Base-by-base conservation (phyloP, 2,888 invertebrate species). In the Meandrusa payeni region DNA sequence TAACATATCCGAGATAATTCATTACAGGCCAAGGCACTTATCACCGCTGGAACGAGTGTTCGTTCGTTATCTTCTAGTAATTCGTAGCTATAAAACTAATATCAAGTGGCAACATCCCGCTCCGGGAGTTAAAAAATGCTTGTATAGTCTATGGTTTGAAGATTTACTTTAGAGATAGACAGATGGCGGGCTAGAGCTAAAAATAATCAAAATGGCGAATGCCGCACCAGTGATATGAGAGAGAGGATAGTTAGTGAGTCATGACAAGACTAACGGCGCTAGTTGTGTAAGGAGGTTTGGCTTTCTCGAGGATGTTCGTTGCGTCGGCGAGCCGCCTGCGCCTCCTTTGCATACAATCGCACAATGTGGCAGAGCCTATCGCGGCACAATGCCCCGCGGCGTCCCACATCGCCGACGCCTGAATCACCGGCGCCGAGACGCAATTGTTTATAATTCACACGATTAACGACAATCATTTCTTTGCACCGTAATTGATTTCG, bases 261-360 rank as follows among this genome's bases (percentile, higher is more conserved):
- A 12, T 26, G 31, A 1, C 11, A 31, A n/a, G n/a, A 9, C 5
- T 24, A 20, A 20, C 12, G 24, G n/a, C 3, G 23, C 9, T 5
- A 6, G 23, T n/a, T 37, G 37, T 37, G 42, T 37, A 31, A 37
- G 31, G 37, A 24, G 31, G 12, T 37, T 36, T 19, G 27, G 69
- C 75, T 78, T 78, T 78, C 76, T 69, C 65, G 68, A 69, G 63
- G 66, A 63, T 56, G 57, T 55, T 59, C 49, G 51, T 61, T 59
- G 64, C 65, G 66, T 68, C 64, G 63, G 74, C 66, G 75, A 70
- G 74, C 73, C 76, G 78, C 77, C 76, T 70, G 69, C 72, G 71
- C 76, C 83, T 83, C 62, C 77, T 87, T 87, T 80, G 69, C 85
- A 86, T 85, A 87, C 85, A 86, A 85, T 85, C 73, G 64, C 71